These are phyloP conservation scores for Nezara viridula DNA, from an alignment of 2,888 invertebrate genomes.

Conservation along the genomic window DNA sequence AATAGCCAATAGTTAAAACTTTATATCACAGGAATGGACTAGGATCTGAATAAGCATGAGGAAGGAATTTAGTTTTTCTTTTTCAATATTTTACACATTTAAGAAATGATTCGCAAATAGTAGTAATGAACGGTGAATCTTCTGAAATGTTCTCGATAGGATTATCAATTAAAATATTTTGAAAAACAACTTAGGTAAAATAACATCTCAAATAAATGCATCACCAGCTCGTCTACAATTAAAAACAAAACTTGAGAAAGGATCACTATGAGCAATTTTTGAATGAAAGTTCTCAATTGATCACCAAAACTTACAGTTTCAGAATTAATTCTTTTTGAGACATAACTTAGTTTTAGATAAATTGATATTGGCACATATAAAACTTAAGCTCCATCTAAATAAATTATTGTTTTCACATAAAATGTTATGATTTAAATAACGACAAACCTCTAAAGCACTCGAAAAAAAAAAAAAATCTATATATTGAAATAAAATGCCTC, in stretches of 20 bases:
- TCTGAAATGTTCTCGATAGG: not conserved
- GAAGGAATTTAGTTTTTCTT: constrained; percentile 10
- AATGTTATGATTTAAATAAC: no score
- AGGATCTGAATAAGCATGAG: constrained; percentile 47
- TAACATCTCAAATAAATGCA: not conserved
- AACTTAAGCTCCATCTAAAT: no score
- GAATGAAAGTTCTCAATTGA: not conserved
- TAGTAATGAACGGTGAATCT: no score
- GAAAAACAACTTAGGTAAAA: not conserved
- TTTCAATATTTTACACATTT: not conserved
- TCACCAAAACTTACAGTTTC: not conserved
- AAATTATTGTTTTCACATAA: no score
- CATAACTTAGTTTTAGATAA: no score
- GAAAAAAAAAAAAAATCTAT: no score
- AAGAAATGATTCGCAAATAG: not conserved
- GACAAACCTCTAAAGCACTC: no score
- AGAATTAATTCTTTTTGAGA: no score
- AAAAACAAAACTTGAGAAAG: not conserved
- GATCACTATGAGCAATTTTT: not conserved
- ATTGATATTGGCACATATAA: no score
- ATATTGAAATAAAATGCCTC: no score
- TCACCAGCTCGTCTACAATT: not conserved
- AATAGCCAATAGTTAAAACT: constrained; percentile 56
- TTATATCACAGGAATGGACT: constrained; percentile 64
- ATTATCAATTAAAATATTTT: not conserved